A percentile compares a stretch with the other conserved stretches of the same genome.
phyloP scores from a whole-genome alignment of 2,113 vertebrate genomes.

The Naja naja region DNA sequence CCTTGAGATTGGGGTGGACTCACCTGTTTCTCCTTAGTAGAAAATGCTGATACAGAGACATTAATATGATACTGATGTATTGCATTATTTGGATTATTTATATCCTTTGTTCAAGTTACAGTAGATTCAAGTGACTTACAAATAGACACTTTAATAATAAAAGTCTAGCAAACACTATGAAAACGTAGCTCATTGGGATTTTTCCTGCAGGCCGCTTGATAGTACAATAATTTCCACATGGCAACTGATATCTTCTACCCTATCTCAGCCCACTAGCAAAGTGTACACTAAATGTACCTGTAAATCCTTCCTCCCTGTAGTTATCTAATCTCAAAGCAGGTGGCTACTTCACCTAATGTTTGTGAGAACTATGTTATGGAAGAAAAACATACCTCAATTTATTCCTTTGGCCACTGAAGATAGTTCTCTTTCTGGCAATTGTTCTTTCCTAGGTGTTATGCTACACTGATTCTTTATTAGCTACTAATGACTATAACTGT shows the following conservation, averaged over 20 bases:
- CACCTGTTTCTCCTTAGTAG: not conserved
- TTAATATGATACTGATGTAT: not conserved
- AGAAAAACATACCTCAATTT: not conserved
- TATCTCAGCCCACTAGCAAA: not conserved
- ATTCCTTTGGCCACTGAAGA: not conserved
- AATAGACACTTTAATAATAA: not conserved
- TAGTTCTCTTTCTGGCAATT: not conserved
- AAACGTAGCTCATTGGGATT: not conserved
- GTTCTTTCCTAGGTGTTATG: constrained; percentile 1
- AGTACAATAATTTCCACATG: not conserved
- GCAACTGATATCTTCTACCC: not conserved
- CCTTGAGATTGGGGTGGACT: not conserved
- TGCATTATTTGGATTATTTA: not conserved
- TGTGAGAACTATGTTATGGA: not conserved
- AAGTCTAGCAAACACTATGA: not conserved
- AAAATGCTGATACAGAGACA: not conserved
- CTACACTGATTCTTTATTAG: not conserved
- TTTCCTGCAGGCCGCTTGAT: not conserved
- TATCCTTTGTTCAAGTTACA: not conserved
- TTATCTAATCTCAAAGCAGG: not conserved
- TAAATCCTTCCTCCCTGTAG: not conserved
- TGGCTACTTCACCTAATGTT: not conserved
- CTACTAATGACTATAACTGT: constrained; percentile 16
- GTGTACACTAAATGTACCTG: not conserved
- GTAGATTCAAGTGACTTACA: not conserved